Percentiles rank a stretch among this genome's conserved stretches.
Conservation (phyloP, 2,888 invertebrate species). For the Lymantria dispar region DNA sequence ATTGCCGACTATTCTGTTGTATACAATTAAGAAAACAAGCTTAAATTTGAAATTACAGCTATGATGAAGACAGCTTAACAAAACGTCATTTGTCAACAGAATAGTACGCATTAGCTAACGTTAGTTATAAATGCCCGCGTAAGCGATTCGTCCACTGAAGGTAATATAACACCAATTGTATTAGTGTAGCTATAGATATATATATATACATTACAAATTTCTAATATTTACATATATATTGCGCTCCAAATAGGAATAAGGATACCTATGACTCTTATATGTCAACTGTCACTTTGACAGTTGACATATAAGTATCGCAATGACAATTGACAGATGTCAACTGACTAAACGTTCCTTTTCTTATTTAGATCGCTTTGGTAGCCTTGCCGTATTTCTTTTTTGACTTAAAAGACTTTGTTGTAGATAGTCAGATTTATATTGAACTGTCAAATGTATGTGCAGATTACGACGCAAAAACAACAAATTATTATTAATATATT, state of each 20-base stretch:
- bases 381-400: not conserved
- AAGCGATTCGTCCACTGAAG: constrained; percentile 77
- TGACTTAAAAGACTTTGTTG: not conserved
- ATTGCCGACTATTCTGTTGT: too few relatives aligned
- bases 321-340: too few relatives aligned
- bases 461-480: not conserved
- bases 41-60: too few relatives aligned
- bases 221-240: not conserved
- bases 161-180: constrained; percentile 74
- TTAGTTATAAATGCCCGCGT: constrained; percentile 55
- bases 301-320: too few relatives aligned
- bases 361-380: too few relatives aligned
- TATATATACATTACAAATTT: constrained; percentile 5
- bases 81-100: constrained; percentile 13
- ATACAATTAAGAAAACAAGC: too few relatives aligned
- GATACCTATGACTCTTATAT: not conserved
- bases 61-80: too few relatives aligned
- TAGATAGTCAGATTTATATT: not conserved
- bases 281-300: not conserved
- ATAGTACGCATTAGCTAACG: constrained; percentile 6
- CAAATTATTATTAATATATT: not conserved
- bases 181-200: constrained; percentile 44
- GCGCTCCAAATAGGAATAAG: too few relatives aligned
- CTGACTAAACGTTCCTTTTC: too few relatives aligned
- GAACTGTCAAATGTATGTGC: not conserved